Evolutionary conservation across 2,797 vertebrate genomes (phyloP).

Genomic region (Galaxias olidus): DNA sequence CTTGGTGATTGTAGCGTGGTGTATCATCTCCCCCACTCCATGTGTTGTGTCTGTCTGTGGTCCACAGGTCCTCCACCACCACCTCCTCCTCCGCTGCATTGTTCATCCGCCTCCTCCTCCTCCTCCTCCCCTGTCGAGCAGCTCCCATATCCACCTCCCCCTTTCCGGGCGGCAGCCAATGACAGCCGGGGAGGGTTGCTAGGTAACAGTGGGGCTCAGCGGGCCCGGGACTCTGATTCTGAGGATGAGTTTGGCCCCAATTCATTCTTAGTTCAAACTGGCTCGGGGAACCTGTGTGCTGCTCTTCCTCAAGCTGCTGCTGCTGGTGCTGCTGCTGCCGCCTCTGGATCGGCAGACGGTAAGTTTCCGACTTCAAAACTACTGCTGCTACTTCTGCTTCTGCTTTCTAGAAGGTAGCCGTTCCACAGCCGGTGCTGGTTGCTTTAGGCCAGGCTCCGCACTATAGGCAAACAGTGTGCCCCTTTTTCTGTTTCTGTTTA

Average conservation of each 20-base stretch:
- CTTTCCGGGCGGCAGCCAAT: slow-evolving; percentile 87
- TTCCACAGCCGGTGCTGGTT: slow-evolving; percentile 50
- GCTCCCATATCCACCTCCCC: slow-evolving; percentile 90
- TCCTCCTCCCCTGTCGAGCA: slow-evolving; percentile 91
- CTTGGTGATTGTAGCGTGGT: slow-evolving; percentile 61
- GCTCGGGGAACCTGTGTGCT: slow-evolving; percentile 88
- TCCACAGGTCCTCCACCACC: slow-evolving; percentile 90
- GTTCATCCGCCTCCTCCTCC: slow-evolving; percentile 83
- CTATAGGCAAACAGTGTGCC: slow-evolving; percentile 28
- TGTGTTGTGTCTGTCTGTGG: slow-evolving; percentile 90
- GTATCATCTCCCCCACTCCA: slow-evolving; percentile 69
- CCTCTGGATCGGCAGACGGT: slow-evolving; percentile 80
- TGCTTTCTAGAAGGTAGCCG: slow-evolving; percentile 53
- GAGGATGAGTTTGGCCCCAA: slow-evolving; percentile 96
- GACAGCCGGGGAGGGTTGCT: slow-evolving; percentile 94
- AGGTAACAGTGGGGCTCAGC: slow-evolving; percentile 93
- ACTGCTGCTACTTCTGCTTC: slow-evolving; percentile 69
- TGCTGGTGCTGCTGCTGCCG: slow-evolving; percentile 66
- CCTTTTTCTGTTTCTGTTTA: no score
- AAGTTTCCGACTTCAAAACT: slow-evolving; percentile 73
- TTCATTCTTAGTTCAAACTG: slow-evolving; percentile 97
- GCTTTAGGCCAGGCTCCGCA: slow-evolving; percentile 45
- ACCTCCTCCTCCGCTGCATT: slow-evolving; percentile 84
- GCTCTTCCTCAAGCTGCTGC: slow-evolving; percentile 67
- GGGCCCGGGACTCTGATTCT: slow-evolving; percentile 95